Evolutionary conservation across 2,113 vertebrate species (phyloP).

Genomic region (Corythornis vintsioides): DNA sequence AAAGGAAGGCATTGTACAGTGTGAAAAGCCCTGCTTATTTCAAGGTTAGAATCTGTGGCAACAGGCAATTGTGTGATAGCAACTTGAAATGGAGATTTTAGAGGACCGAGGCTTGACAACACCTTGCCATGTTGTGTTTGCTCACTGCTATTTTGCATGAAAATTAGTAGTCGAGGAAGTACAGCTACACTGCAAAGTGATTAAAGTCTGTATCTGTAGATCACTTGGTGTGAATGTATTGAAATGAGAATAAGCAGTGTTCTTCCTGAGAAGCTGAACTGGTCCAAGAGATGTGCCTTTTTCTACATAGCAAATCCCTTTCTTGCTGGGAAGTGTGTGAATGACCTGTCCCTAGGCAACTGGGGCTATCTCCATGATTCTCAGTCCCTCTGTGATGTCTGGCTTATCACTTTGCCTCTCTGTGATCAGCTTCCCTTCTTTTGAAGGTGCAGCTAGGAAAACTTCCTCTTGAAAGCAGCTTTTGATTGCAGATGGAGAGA

Average conservation of each 20-base stretch:
- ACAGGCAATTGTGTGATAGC: neutral
- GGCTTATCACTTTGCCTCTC: neutral
- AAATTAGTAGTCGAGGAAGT: neutral
- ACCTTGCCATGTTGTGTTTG: neutral
- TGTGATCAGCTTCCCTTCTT: neutral
- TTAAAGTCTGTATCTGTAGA: neutral
- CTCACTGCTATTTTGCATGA: neutral
- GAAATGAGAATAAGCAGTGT: neutral
- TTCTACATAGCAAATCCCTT: neutral
- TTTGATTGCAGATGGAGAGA: neutral
- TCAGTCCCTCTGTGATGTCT: neutral
- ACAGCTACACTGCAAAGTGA: neutral
- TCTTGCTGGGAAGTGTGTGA: neutral
- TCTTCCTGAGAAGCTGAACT: neutral
- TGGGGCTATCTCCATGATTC: neutral
- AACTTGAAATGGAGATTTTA: neutral
- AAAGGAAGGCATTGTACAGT: neutral
- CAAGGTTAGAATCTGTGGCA: neutral
- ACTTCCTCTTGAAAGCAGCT: neutral
- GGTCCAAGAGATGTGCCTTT: accelerated
- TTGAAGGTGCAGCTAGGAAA: neutral
- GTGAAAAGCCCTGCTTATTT: neutral
- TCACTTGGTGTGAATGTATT: neutral
- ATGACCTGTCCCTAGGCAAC: neutral
- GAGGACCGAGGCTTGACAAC: neutral